phyloP scores from a whole-genome alignment of 1,140 invertebrate genomes.

The Globodera rostochiensis region DNA sequence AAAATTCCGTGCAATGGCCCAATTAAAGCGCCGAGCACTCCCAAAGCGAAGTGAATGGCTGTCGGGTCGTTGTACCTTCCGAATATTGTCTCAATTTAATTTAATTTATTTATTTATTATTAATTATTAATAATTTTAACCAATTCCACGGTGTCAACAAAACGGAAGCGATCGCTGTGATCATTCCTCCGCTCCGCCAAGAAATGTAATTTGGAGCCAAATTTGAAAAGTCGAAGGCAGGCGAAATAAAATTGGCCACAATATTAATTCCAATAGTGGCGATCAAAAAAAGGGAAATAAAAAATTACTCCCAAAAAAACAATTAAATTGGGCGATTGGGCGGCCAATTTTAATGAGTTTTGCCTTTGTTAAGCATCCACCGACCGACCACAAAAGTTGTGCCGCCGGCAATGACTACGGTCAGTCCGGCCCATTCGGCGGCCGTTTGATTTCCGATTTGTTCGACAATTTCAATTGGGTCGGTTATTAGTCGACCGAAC shows the following conservation, averaged over 20 bases:
- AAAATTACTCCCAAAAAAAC: not conserved
- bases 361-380: not conserved
- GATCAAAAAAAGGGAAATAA: not conserved
- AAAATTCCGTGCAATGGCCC: slow-evolving; percentile 6
- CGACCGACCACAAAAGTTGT: slow-evolving; percentile 1
- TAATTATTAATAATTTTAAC: not conserved
- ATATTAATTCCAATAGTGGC: slow-evolving; percentile 8
- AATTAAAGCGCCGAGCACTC: slow-evolving; percentile 3
- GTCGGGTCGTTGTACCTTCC: slow-evolving; percentile 1
- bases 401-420: not conserved
- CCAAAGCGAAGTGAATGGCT: not conserved
- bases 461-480: slow-evolving; percentile 3
- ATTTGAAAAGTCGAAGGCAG: slow-evolving; percentile 13
- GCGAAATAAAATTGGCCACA: slow-evolving; percentile 10
- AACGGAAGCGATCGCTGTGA: slow-evolving; percentile 9
- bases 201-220: slow-evolving; percentile 2
- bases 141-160: slow-evolving; percentile 8
- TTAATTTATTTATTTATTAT: no score
- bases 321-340: not conserved
- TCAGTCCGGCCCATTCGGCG: not conserved
- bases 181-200: not conserved
- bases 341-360: not conserved
- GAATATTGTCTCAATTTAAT: no score
- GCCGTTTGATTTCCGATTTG: not conserved
- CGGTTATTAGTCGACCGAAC: not conserved